These are phyloP conservation scores for Petrolisthes manimaculis DNA, from an alignment of 2,888 invertebrate species.

Conservation along the genomic window DNA sequence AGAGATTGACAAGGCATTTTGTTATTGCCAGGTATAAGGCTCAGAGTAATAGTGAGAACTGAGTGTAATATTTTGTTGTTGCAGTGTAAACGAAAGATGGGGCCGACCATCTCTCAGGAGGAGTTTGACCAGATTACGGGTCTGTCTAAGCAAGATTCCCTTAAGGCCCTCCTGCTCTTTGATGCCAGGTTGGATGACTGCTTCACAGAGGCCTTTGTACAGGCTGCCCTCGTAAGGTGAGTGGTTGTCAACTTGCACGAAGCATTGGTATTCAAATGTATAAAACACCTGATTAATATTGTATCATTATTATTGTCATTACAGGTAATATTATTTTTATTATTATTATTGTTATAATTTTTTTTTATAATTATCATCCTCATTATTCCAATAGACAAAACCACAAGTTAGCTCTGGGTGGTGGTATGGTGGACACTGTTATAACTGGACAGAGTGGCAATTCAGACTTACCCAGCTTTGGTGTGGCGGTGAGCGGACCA, in stretches of 20 bases:
- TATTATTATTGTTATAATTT: no score
- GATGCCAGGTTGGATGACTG: slow-evolving; percentile 30
- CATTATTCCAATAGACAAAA: slow-evolving; percentile 56
- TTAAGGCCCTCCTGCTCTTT: slow-evolving; percentile 44
- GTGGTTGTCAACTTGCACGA: background rate
- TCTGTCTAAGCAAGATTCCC: slow-evolving; percentile 21
- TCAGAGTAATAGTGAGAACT: no score
- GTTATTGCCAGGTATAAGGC: no score
- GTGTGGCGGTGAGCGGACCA: slow-evolving; percentile 66
- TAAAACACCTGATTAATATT: background rate
- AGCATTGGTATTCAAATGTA: background rate
- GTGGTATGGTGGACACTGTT: slow-evolving; percentile 66
- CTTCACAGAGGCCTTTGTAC: slow-evolving; percentile 38
- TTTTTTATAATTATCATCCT: no score
- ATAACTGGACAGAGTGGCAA: slow-evolving; percentile 36
- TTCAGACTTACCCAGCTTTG: slow-evolving; percentile 54
- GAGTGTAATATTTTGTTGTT: no score
- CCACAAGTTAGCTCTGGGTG: slow-evolving; percentile 66
- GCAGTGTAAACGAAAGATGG: no score
- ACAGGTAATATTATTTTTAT: no score
- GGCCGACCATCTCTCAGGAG: slow-evolving; percentile 1
- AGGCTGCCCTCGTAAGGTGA: slow-evolving; percentile 44
- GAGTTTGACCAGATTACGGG: slow-evolving; percentile 38
- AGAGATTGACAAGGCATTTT: no score
- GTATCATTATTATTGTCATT: no score